A percentile compares a stretch with the other conserved stretches of the same genome.
Evolutionary conservation across 2,888 invertebrate genomes (phyloP).

Genomic region (Hoplodrina blanda): DNA sequence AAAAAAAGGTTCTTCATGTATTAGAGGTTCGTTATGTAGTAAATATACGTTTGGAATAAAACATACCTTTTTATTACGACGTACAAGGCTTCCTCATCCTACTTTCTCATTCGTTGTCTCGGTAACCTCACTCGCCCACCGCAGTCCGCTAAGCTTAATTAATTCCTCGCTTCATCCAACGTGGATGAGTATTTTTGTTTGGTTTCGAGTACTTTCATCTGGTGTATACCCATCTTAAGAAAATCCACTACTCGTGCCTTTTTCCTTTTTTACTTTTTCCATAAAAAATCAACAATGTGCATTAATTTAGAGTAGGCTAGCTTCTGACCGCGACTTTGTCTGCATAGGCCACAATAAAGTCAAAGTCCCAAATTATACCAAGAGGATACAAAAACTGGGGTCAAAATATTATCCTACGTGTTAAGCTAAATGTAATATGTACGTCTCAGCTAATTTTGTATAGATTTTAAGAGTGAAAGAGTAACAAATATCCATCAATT

Average conservation of each 20-base stretch:
- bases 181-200: conserved; percentile 18
- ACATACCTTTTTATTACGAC: not conserved
- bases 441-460: no score
- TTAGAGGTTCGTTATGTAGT: no score
- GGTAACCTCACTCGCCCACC: not conserved
- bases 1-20: not conserved
- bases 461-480: no score
- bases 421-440: no score
- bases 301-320: no score
- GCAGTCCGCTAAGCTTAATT: conserved; percentile 53
- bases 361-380: no score
- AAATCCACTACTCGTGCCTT: not conserved
- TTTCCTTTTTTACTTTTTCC: not conserved
- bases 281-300: no score
- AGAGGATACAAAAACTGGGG: no score
- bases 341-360: no score
- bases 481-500: no score
- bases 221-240: conserved; percentile 1
- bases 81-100: not conserved
- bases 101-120: conserved; percentile 24
- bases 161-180: conserved; percentile 56
- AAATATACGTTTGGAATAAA: conserved; percentile 3
- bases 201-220: conserved; percentile 27
- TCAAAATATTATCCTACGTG: no score
- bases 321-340: no score